Conservation (phyloP, 2,113 vertebrate species). For the Sander vitreus region DNA sequence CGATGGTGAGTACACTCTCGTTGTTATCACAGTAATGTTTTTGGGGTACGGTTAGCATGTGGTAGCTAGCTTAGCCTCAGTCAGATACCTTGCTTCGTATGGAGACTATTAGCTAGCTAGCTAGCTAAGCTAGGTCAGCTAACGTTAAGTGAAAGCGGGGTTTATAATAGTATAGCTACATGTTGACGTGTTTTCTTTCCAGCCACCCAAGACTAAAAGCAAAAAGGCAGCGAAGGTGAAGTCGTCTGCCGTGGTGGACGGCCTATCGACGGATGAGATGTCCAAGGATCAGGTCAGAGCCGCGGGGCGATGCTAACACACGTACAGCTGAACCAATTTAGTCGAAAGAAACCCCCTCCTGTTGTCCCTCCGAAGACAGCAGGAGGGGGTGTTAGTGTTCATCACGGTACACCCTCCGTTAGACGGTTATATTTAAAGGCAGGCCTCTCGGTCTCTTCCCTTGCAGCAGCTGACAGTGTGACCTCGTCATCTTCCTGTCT, state of each 20-base stretch:
- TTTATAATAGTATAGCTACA: background rate
- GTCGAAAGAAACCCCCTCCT: no score
- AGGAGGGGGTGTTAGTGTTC: no score
- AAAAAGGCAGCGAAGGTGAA: conserved; percentile 46
- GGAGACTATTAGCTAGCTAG: background rate
- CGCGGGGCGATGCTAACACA: background rate
- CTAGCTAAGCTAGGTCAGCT: background rate
- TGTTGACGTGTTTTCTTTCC: background rate
- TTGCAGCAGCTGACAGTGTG: no score
- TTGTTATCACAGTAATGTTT: background rate
- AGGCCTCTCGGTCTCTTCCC: no score
- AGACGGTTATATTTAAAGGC: no score
- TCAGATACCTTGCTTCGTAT: background rate
- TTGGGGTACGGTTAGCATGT: background rate
- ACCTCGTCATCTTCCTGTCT: no score
- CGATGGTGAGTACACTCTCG: conserved; percentile 44
- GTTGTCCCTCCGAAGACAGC: no score
- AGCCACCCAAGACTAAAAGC: conserved; percentile 54
- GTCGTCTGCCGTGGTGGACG: conserved; percentile 36
- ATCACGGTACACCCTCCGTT: no score
- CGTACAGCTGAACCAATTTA: no score
- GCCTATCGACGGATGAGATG: conserved; percentile 65
- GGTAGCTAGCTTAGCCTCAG: conserved; percentile 48
- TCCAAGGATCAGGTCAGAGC: conserved; percentile 68
- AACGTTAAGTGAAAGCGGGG: background rate